Base-by-base conservation (phyloP, 2,797 vertebrate species). In the Allobates femoralis region DNA sequence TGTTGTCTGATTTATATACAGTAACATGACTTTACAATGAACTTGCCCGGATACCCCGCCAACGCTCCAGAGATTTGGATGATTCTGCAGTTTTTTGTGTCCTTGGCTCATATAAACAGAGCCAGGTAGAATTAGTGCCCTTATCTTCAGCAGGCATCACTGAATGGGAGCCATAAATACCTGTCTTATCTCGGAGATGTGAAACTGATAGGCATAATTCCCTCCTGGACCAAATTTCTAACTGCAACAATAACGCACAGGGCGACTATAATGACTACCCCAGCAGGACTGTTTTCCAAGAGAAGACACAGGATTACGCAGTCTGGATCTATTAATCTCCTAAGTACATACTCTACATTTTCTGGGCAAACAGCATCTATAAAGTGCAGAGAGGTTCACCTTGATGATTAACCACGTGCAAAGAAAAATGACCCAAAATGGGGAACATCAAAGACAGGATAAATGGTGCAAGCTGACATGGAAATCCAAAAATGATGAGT, bases 111-210 rank as follows among this genome's bases (percentile, higher is more conserved):
- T 41, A 73, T 74, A 74, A 83, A 84, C 66, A 83, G 23, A 56
- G 81, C 19, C 58, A 66, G 79, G 66, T 50, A 83, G 86, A 87
- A 84, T 84, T 46, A 67, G 55, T 18, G 21, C 32, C 56, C 55
- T 87, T 87, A 87, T 87, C 86, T 87, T 28, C 51, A 55, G 41
- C 51, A 84, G 71, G 67, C 66, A 84, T 84, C 81, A 79, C 23
- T 77, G 79, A 86, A 86, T 67, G 79, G 50, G 79, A 66, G 79
- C 75, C 69, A 87, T 87, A 87, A 87, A 87, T 87, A 75, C 86
- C 82, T 75, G 67, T 30, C 86, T 87, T 87, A 87, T 87, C 86
- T 87, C n/a, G 64, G 26, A 84, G 81, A 87, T 87, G 76, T 80
- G 46, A 30, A 64, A 64, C 46, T 74, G 86, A 87, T 87, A 83